Evolutionary conservation across 2,113 vertebrate species (phyloP).

Genomic region (Anas platyrhynchos): DNA sequence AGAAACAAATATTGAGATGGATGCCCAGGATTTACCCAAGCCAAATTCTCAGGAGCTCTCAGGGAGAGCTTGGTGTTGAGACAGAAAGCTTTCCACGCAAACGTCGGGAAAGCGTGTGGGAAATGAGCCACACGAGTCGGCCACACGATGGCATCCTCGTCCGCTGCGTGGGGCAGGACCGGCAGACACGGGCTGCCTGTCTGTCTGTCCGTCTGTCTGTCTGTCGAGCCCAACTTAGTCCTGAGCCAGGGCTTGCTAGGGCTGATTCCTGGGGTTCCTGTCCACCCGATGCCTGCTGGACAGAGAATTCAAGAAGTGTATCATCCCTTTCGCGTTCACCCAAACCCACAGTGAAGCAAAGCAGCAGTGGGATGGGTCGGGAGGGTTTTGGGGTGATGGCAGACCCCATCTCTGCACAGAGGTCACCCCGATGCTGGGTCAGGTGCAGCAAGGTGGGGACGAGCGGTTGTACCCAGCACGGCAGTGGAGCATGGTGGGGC

Average conservation of each 20-base stretch:
- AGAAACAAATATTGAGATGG: neutral
- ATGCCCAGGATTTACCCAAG: neutral
- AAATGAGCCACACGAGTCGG: neutral
- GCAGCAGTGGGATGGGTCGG: accelerated
- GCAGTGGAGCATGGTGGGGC: accelerated
- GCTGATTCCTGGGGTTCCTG: neutral
- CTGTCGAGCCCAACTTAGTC: neutral
- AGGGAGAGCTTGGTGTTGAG: neutral
- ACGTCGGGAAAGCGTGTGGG: neutral
- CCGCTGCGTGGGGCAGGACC: neutral
- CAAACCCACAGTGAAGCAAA: neutral
- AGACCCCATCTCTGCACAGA: neutral
- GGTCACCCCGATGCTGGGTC: neutral
- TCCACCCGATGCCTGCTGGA: neutral
- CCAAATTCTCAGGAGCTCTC: neutral
- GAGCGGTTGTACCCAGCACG: accelerated
- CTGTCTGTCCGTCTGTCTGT: neutral
- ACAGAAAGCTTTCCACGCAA: neutral
- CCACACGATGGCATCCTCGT: slow-evolving; percentile 59
- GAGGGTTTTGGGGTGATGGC: neutral
- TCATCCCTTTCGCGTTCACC: accelerated
- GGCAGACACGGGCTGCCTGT: neutral
- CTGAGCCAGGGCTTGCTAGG: neutral
- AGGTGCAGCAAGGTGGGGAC: neutral
- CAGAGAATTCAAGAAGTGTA: neutral